Evolutionary conservation across 2,113 vertebrate species (phyloP).

Genomic region (Cinclus mexicanus): DNA sequence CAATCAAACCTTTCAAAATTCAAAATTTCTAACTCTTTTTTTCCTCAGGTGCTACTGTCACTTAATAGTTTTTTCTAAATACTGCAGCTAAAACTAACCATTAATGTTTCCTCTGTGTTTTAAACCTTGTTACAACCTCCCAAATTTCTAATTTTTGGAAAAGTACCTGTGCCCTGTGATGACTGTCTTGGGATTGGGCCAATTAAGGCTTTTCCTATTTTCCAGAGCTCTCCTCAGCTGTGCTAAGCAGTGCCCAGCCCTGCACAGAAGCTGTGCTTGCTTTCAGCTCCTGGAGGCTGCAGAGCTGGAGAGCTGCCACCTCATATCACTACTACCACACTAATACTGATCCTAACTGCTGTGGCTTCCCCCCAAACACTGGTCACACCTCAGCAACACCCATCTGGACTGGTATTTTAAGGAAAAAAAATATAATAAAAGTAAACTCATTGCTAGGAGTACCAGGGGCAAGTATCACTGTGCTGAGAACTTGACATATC

Average conservation of each 20-base stretch:
- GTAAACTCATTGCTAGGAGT: background rate
- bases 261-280: background rate
- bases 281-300: background rate
- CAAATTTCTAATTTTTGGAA: background rate
- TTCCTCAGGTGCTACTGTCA: background rate
- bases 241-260: background rate
- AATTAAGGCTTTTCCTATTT: background rate
- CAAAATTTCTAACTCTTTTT: background rate
- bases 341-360: background rate
- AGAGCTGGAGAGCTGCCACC: conserved; percentile 22
- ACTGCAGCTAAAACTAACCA: background rate
- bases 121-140: background rate
- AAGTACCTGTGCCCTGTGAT: fast-evolving
- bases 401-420: background rate
- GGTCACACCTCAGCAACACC: background rate
- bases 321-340: background rate
- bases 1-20: background rate
- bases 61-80: background rate
- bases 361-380: background rate
- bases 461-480: background rate
- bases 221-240: background rate
- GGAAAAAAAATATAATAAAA: background rate
- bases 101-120: background rate
- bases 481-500: fast-evolving
- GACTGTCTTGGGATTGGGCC: background rate